These are phyloP conservation scores for Leucoraja erinaceus DNA, from an alignment of 2,113 vertebrate genomes.

Conservation along the genomic window DNA sequence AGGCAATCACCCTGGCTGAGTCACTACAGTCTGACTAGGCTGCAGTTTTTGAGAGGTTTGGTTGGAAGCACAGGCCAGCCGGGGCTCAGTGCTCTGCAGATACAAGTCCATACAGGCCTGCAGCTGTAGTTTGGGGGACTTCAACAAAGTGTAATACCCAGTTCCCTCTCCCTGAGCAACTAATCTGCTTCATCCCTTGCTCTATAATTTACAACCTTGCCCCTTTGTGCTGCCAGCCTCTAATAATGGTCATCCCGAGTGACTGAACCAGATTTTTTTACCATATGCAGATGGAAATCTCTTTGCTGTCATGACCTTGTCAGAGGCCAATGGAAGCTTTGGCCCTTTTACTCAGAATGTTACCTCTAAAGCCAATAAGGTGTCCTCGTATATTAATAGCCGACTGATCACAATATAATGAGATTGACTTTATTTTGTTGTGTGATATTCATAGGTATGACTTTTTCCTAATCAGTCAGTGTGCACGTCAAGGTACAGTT, in stretches of 20 bases:
- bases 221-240: neutral
- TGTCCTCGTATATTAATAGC: neutral
- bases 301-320: neutral
- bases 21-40: neutral
- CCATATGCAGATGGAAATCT: no score
- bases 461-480: conserved; percentile 55
- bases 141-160: neutral
- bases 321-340: neutral
- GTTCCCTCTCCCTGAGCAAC: neutral
- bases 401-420: neutral
- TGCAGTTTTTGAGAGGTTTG: neutral
- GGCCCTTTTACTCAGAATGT: neutral
- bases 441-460: conserved; percentile 52
- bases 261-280: neutral
- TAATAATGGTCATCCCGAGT: neutral
- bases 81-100: no score
- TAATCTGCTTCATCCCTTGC: neutral
- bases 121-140: neutral
- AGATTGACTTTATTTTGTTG: neutral
- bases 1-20: neutral
- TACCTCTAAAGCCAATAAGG: neutral
- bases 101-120: no score
- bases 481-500: conserved; percentile 47
- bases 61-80: neutral
- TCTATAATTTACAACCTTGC: no score